These are phyloP conservation scores for Rhombomys opimus DNA, from an alignment of 2,113 vertebrate genomes.

Conservation along the genomic window DNA sequence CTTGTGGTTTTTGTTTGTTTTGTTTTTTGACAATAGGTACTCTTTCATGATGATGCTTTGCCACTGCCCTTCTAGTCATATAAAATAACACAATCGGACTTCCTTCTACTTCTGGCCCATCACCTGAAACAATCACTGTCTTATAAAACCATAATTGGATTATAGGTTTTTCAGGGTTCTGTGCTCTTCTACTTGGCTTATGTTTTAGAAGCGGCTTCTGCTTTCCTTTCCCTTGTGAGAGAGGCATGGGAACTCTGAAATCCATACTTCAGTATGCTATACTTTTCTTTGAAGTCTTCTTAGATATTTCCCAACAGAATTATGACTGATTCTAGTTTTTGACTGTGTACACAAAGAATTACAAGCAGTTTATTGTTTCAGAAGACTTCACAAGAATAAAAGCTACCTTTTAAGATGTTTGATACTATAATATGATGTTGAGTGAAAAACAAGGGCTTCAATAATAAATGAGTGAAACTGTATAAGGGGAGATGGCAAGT, in stretches of 20 bases:
- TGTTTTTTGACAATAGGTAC: not conserved
- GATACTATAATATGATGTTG: not conserved
- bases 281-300: not conserved
- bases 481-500: not conserved
- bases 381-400: not conserved
- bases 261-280: not conserved
- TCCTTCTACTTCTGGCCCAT: not conserved
- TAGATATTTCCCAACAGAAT: not conserved
- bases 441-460: not conserved
- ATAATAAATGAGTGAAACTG: not conserved
- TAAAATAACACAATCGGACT: not conserved
- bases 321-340: not conserved
- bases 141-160: not conserved
- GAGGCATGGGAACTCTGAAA: not conserved
- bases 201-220: not conserved
- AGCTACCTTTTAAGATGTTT: not conserved
- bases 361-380: not conserved
- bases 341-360: not conserved
- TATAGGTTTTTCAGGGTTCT: not conserved
- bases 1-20: not conserved
- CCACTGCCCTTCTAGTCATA: not conserved
- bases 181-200: not conserved
- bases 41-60: not conserved
- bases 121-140: not conserved
- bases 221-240: not conserved